These are phyloP conservation scores for Mirza zaza DNA, from an alignment of 2,113 vertebrate species.

Conservation along the genomic window DNA sequence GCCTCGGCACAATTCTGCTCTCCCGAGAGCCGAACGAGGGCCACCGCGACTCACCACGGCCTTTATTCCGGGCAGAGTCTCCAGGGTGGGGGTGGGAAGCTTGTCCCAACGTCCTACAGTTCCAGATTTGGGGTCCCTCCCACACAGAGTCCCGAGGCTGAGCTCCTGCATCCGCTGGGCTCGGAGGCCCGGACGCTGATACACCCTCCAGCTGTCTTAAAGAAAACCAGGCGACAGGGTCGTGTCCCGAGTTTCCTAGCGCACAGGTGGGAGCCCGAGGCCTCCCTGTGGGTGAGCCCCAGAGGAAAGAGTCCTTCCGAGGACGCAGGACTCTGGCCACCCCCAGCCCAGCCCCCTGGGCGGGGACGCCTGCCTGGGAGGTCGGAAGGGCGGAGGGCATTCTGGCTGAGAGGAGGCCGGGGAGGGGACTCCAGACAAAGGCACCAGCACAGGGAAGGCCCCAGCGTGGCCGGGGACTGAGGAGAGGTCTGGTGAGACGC, in stretches of 20 bases:
- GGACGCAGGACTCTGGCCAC: accelerated
- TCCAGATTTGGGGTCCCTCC: background rate
- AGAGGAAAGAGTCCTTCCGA: background rate
- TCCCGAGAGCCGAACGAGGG: background rate
- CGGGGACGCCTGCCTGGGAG: accelerated
- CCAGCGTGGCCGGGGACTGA: accelerated
- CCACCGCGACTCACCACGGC: accelerated
- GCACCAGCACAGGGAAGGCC: background rate
- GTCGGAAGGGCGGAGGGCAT: accelerated
- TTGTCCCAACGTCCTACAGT: too few relatives aligned
- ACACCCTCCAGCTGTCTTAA: background rate
- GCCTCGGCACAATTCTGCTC: background rate
- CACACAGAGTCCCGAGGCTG: background rate
- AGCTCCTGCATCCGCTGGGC: background rate
- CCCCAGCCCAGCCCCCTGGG: accelerated
- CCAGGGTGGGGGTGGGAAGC: accelerated
- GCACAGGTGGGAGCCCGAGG: accelerated
- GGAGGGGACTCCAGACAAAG: background rate
- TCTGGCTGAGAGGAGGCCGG: background rate
- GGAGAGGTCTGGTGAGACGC: accelerated
- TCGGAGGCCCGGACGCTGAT: background rate
- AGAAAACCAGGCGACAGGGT: background rate
- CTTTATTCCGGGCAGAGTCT: background rate
- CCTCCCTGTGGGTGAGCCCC: accelerated
- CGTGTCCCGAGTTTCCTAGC: too few relatives aligned